phyloP scores from a whole-genome alignment of 2,113 vertebrate genomes.

The Centrocercus urophasianus region DNA sequence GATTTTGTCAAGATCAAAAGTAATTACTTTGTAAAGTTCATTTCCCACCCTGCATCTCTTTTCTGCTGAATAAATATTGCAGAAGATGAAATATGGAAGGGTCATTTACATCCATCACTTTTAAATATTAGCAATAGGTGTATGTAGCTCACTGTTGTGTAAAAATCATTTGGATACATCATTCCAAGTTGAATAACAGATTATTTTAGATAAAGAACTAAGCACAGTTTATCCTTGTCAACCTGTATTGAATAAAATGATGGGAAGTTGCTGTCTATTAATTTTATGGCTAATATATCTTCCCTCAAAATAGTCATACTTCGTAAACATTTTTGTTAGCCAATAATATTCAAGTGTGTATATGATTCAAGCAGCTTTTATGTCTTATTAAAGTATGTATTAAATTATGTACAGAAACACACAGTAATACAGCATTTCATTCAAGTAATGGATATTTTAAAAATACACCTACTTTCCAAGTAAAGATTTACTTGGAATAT shows the following conservation, averaged over 20 bases:
- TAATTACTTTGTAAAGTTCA: conserved; percentile 81
- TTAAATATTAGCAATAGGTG: conserved; percentile 65
- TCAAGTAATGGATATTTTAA: not conserved
- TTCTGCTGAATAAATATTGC: conserved; percentile 78
- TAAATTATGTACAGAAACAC: not conserved
- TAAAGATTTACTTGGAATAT: not conserved
- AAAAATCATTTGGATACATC: conserved; percentile 58
- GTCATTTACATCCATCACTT: conserved; percentile 70
- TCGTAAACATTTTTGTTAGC: conserved; percentile 40
- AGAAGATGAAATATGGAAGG: conserved; percentile 54
- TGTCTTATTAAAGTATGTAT: conserved; percentile 2
- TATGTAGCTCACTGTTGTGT: conserved; percentile 44
- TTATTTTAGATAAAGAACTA: conserved; percentile 53
- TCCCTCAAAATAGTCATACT: not conserved
- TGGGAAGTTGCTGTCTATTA: not conserved
- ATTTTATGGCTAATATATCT: conserved; percentile 23
- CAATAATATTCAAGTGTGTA: conserved; percentile 37
- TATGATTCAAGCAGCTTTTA: conserved; percentile 31
- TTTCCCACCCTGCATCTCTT: conserved; percentile 54
- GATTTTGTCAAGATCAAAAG: conserved; percentile 74
- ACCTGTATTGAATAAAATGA: conserved; percentile 18
- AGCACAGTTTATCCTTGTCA: conserved; percentile 37
- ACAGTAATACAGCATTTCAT: not conserved
- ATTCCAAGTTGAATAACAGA: conserved; percentile 40
- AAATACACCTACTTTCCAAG: not conserved